These are phyloP conservation scores for Anarrhichthys ocellatus DNA, from an alignment of 2,113 vertebrate species.

Conservation along the genomic window DNA sequence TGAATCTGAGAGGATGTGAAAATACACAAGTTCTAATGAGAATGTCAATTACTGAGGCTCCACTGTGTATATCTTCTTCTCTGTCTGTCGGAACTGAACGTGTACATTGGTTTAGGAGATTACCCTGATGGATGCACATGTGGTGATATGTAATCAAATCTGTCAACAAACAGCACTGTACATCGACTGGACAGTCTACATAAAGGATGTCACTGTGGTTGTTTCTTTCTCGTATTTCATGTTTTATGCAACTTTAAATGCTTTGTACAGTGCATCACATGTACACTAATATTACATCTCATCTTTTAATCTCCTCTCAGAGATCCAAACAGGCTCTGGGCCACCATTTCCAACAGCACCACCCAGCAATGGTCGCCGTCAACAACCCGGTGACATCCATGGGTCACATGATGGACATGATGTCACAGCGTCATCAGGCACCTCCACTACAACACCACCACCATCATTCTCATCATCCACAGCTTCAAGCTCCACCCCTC, in stretches of 20 bases:
- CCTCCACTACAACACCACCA: conserved; percentile 88
- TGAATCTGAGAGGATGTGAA: conserved; percentile 12
- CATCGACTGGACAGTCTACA: not conserved
- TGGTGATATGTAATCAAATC: not conserved
- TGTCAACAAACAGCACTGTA: not conserved
- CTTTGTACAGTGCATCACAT: not conserved
- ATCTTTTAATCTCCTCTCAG: conserved; percentile 73
- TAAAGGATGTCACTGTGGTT: not conserved
- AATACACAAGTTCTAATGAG: conserved; percentile 21
- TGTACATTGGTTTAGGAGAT: not conserved
- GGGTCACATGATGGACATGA: conserved; percentile 97
- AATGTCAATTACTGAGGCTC: not conserved
- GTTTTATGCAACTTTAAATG: not conserved
- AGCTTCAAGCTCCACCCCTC: conserved; percentile 86
- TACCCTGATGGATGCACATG: not conserved
- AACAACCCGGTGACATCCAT: conserved; percentile 87
- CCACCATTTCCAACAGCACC: conserved; percentile 83
- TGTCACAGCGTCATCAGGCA: conserved; percentile 91
- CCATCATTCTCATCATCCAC: conserved; percentile 73
- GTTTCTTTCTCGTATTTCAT: not conserved
- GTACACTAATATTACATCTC: not conserved
- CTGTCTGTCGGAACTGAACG: not conserved
- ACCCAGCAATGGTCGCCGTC: conserved; percentile 86
- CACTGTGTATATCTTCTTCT: conserved; percentile 5
- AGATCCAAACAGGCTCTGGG: conserved; percentile 89